phyloP scores from a whole-genome alignment of 2,888 invertebrate species.

The Synergus umbraculus region DNA sequence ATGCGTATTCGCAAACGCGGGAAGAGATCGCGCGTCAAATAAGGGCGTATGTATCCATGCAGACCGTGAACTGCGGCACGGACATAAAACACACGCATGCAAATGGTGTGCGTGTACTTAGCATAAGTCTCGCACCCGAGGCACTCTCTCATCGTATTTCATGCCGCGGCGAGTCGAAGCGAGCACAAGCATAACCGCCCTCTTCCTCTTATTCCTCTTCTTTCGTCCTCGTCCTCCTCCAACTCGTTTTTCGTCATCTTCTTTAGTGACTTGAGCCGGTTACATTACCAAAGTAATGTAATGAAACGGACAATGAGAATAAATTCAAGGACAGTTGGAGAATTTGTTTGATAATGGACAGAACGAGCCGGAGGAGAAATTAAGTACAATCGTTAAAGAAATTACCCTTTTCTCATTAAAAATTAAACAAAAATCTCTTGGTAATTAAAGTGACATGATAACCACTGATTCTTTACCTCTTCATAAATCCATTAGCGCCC shows the following conservation, averaged over 20 bases:
- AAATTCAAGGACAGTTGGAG: conserved; percentile 30
- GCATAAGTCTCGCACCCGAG: conserved; percentile 75
- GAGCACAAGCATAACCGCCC: conserved; percentile 54
- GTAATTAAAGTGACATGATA: too few species aligned
- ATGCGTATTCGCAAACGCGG: conserved; percentile 2
- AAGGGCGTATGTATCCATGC: conserved; percentile 49
- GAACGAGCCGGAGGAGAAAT: neutral
- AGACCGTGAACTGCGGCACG: conserved; percentile 52
- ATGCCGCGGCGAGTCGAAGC: conserved; percentile 60
- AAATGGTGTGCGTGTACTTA: conserved; percentile 70
- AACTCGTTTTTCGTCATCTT: conserved; percentile 40
- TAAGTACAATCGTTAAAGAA: neutral
- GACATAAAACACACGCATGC: conserved; percentile 57
- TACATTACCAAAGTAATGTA: conserved; percentile 37
- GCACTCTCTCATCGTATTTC: conserved; percentile 76
- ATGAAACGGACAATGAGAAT: conserved; percentile 39
- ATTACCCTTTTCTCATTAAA: conserved; percentile 63
- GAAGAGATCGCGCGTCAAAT: conserved; percentile 48
- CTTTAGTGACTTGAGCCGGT: conserved; percentile 20
- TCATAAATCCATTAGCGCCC: too few species aligned
- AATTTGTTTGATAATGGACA: conserved; percentile 9
- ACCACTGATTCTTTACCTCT: too few species aligned
- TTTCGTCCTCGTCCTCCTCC: conserved; percentile 24
- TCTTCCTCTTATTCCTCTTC: conserved; percentile 4
- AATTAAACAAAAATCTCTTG: conserved; percentile 71